Evolutionary conservation across 2,888 invertebrate species (phyloP).

Genomic region (Lottia gigantea): DNA sequence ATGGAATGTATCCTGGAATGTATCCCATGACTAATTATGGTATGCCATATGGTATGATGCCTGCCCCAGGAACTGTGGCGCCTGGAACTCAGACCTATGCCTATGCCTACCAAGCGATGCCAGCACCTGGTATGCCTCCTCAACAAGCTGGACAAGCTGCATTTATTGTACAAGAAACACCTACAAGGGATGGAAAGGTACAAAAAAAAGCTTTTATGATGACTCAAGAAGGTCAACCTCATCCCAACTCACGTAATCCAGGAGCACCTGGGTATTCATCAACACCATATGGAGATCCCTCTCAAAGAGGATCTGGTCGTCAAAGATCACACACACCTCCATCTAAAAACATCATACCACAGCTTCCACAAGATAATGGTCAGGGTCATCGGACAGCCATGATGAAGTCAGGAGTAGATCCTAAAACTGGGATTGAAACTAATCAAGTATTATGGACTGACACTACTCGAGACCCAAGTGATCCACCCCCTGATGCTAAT

Average conservation of each 20-base stretch:
- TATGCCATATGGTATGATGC: conserved; percentile 39
- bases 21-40: conserved; percentile 21
- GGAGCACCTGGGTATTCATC: conserved; percentile 45
- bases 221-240: conserved; percentile 25
- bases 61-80: conserved; percentile 23
- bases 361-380: conserved; percentile 45
- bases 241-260: conserved; percentile 24
- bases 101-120: conserved; percentile 36
- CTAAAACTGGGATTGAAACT: conserved; percentile 47
- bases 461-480: conserved; percentile 51
- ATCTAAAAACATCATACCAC: conserved; percentile 31
- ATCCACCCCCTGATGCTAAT: conserved; percentile 49
- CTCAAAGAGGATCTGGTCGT: conserved; percentile 22
- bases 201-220: conserved; percentile 44
- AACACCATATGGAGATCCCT: conserved; percentile 35
- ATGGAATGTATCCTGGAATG: conserved; percentile 17
- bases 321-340: conserved; percentile 15
- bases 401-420: conserved; percentile 51
- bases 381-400: conserved; percentile 47
- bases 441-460: conserved; percentile 59
- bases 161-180: conserved; percentile 48
- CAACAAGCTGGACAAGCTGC: conserved; percentile 46
- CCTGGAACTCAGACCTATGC: conserved; percentile 37
- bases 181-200: conserved; percentile 44
- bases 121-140: conserved; percentile 31